Evolutionary conservation across 1,140 invertebrate genomes (phyloP), one percentile per base, ranked within the genome.

Genomic region (Archegozetes longisetosus): DNA sequence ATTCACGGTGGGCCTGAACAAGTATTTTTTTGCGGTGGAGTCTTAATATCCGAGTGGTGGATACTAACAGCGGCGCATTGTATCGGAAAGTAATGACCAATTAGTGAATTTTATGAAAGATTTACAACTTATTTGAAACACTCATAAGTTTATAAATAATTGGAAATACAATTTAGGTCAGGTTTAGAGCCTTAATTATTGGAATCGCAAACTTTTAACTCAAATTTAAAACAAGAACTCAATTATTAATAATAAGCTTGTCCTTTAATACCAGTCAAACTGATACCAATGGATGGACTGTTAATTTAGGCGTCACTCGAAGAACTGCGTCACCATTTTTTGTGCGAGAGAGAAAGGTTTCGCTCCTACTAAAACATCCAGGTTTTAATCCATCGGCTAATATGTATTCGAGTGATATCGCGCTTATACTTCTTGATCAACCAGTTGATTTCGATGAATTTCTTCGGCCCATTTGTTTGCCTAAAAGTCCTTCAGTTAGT

Each of bases 401-500:
- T 51, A 51, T 61, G 14, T 68, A 66, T 57, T 65, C 58, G 46
- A 68, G 68, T 47, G 67, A 68, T 50, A 66, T 68, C 27, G 85
- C 86, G 3, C 71, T 91, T 53, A 86, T 90, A 68, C 88, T 90
- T 0, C 76, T 88, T 9, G 81, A 92, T 68, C 85, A 87, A 25
- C 74, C 88, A 53, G 79, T 89, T 62, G 88, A 88, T 70, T 84
- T 85, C 0, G 64, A 66, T 25, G 61, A 66, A 73, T 84, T 20
- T 72, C 88, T 93, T 65, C 89, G 88, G 84, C 89, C 89, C 1
- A 74, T 92, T 26, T 84, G 85, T 68, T 70, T 91, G 50, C 80
- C 82, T 1, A 75, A 58, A 1, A 55, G 47, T 49, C 29, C 53
- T 9, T 48, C 23, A 3, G 46, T 46, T 3, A 23, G 50, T 12